These are phyloP conservation scores for Leucosticte australis DNA, from an alignment of 2,113 vertebrate species.

Conservation along the genomic window DNA sequence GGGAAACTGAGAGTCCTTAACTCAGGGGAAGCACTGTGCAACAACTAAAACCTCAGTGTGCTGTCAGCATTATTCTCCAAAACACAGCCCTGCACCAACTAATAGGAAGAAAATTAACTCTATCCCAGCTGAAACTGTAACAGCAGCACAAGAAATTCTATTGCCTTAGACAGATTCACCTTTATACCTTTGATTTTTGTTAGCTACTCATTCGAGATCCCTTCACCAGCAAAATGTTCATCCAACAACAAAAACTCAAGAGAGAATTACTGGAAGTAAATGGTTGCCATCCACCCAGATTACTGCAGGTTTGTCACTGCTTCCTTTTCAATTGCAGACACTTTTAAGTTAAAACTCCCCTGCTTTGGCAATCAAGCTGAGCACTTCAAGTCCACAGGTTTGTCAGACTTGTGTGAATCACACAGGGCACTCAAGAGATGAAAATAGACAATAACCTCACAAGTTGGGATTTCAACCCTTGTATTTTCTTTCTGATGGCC, in stretches of 20 bases:
- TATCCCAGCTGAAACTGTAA: neutral
- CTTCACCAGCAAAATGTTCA: neutral
- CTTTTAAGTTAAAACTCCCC: neutral
- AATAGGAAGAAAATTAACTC: neutral
- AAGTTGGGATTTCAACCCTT: neutral
- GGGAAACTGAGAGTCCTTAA: neutral
- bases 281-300: neutral
- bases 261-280: neutral
- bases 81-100: neutral
- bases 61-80: neutral
- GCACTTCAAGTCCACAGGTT: neutral
- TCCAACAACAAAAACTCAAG: neutral
- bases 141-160: neutral
- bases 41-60: neutral
- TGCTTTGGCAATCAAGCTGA: neutral
- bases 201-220: neutral
- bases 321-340: neutral
- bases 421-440: neutral
- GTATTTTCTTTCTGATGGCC: neutral
- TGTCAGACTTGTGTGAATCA: conserved; percentile 4
- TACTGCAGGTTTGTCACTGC: neutral
- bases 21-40: neutral
- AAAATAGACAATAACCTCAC: neutral
- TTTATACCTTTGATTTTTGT: neutral
- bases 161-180: neutral